Percentiles rank a stretch among this genome's conserved stretches.
These are phyloP conservation scores for Conchocele bisecta DNA, from an alignment of 2,888 invertebrate genomes.

Conservation along the genomic window DNA sequence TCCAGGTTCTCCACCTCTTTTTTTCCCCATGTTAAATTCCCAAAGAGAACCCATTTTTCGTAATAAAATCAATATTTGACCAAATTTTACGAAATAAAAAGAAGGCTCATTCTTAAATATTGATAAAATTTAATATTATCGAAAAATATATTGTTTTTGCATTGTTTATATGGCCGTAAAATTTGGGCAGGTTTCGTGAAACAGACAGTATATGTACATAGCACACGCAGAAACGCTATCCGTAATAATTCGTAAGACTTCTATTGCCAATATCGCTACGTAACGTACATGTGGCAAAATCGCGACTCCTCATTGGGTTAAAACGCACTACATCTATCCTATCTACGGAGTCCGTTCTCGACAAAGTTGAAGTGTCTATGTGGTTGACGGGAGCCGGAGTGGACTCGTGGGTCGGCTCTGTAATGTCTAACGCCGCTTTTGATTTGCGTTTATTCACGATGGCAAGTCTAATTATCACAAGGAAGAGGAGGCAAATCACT, in stretches of 20 bases:
- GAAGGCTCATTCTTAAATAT: too few relatives aligned
- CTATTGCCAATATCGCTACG: constrained; percentile 69
- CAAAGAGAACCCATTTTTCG: too few relatives aligned
- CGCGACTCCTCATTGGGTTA: constrained; percentile 68
- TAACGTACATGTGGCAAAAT: constrained; percentile 65
- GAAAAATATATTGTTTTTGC: too few relatives aligned
- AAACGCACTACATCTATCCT: constrained; percentile 77
- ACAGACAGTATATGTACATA: too few relatives aligned
- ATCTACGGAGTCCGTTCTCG: constrained; percentile 74
- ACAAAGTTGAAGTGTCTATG: constrained; percentile 71
- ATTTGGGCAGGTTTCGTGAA: too few relatives aligned
- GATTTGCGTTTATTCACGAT: constrained; percentile 69
- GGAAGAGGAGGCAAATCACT: constrained; percentile 70
- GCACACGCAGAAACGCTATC: too few relatives aligned
- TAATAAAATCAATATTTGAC: too few relatives aligned
- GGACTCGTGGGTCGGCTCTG: constrained; percentile 74
- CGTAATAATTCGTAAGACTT: constrained; percentile 71
- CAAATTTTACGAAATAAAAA: too few relatives aligned
- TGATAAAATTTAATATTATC: too few relatives aligned
- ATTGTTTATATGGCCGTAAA: too few relatives aligned
- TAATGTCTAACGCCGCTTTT: constrained; percentile 72
- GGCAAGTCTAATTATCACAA: constrained; percentile 72
- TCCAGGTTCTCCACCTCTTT: too few relatives aligned
- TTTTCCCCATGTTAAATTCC: too few relatives aligned
- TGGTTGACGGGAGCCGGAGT: constrained; percentile 61